Percentiles rank a stretch among this genome's conserved stretches.
These are phyloP conservation scores for Ateles fusciceps DNA, from an alignment of 2,797 vertebrate genomes.

Conservation along the genomic window DNA sequence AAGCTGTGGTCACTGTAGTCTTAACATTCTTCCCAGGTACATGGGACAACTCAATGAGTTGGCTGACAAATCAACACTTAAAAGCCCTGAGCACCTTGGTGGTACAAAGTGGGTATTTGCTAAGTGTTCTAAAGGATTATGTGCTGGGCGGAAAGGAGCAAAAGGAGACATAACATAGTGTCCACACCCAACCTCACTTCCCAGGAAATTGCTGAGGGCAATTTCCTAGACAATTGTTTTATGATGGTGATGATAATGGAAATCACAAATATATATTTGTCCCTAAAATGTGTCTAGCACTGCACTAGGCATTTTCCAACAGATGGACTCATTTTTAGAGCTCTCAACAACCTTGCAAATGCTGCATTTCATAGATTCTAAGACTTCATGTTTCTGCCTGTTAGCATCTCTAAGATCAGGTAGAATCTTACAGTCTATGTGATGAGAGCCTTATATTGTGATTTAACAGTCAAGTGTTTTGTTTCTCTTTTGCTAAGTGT, in stretches of 20 bases:
- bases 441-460: neutral
- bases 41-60: neutral
- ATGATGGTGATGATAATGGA: neutral
- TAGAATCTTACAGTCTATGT: neutral
- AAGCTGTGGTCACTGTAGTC: neutral
- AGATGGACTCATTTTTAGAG: neutral
- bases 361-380: neutral
- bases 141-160: neutral
- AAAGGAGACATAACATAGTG: neutral
- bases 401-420: neutral
- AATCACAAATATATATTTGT: neutral
- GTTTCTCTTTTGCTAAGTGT: neutral
- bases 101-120: neutral
- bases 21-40: neutral
- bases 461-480: neutral
- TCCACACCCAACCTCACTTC: neutral
- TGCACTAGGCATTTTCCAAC: neutral
- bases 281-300: neutral
- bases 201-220: neutral
- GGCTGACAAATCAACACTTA: neutral
- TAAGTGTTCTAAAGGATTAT: neutral
- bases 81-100: neutral
- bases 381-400: neutral
- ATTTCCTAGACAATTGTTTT: neutral
- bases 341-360: neutral